phyloP scores from a whole-genome alignment of 2,113 vertebrate species.

The Rattus rattus region DNA sequence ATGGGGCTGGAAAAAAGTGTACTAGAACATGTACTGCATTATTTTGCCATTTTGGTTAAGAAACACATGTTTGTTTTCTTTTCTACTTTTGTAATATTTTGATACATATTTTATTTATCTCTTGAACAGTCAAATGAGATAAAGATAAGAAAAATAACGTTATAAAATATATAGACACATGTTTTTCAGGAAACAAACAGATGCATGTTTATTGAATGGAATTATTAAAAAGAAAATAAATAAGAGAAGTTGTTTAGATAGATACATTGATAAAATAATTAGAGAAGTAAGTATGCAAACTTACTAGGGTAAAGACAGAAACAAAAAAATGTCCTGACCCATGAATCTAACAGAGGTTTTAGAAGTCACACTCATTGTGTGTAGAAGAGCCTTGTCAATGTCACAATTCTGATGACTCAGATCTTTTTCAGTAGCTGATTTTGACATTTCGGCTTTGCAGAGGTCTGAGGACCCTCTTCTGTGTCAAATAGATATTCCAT shows the following conservation, averaged over 20 bases:
- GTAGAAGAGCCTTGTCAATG: constrained; percentile 48
- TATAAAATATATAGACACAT: not conserved
- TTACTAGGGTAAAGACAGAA: constrained; percentile 34
- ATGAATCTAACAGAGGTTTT: not conserved
- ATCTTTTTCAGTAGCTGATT: constrained; percentile 57
- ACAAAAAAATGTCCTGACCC: not conserved
- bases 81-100: not conserved
- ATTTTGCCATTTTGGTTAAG: not conserved
- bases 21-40: too few species aligned
- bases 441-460: constrained; percentile 47
- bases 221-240: not conserved
- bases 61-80: not conserved
- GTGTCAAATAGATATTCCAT: constrained; percentile 73
- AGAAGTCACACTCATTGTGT: constrained; percentile 31
- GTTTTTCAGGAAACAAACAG: not conserved
- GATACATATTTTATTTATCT: not conserved
- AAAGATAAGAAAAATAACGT: not conserved
- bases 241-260: not conserved
- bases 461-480: constrained; percentile 31
- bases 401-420: constrained; percentile 45
- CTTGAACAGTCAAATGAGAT: not conserved
- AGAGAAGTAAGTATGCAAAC: not conserved
- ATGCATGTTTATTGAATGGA: not conserved
- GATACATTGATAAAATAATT: constrained; percentile 11
- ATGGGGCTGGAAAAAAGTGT: not conserved